A percentile compares a stretch with the other conserved stretches of the same genome.
phyloP scores from a whole-genome alignment of 2,888 invertebrate genomes.

The Mamestra brassicae region DNA sequence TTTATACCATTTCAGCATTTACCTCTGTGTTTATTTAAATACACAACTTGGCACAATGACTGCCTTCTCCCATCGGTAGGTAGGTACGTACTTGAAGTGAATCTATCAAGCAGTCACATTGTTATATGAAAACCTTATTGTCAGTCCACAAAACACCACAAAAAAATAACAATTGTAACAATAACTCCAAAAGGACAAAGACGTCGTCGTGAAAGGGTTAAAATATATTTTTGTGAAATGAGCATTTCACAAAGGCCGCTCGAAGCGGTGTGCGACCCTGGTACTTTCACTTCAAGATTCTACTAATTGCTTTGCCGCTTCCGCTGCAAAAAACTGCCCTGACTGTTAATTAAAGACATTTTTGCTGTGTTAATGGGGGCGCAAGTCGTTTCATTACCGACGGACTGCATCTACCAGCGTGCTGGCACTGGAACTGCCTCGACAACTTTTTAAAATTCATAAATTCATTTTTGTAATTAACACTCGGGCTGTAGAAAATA shows the following conservation, averaged over 20 bases:
- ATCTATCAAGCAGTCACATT: slow-evolving; percentile 18
- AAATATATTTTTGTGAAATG: slow-evolving; percentile 45
- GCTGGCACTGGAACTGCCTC: not conserved
- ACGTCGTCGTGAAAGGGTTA: slow-evolving; percentile 33
- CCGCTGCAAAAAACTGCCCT: slow-evolving; percentile 69
- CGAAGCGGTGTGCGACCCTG: slow-evolving; percentile 31
- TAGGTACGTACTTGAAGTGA: slow-evolving; percentile 2
- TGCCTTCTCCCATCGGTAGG: not conserved
- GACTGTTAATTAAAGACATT: slow-evolving; percentile 79
- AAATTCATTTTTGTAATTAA: slow-evolving; percentile 31
- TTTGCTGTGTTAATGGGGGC: slow-evolving; percentile 71
- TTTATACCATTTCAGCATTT: not conserved
- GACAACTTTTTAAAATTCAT: slow-evolving; percentile 25
- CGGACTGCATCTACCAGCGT: slow-evolving; percentile 52
- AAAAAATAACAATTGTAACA: slow-evolving; percentile 45
- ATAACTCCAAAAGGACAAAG: slow-evolving; percentile 34
- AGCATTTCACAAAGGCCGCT: slow-evolving; percentile 51
- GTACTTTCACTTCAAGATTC: slow-evolving; percentile 58
- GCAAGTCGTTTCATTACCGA: slow-evolving; percentile 70
- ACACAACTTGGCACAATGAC: not conserved
- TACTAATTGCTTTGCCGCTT: slow-evolving; percentile 74
- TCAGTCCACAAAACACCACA: slow-evolving; percentile 17
- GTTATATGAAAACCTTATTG: slow-evolving; percentile 44
- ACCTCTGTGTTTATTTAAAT: not conserved
- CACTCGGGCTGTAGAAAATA: slow-evolving; percentile 13